A percentile compares a stretch with the other conserved stretches of the same genome.
These are phyloP conservation scores for Pseudorectes ferrugineus DNA, from an alignment of 2,113 vertebrate species.

Conservation along the genomic window DNA sequence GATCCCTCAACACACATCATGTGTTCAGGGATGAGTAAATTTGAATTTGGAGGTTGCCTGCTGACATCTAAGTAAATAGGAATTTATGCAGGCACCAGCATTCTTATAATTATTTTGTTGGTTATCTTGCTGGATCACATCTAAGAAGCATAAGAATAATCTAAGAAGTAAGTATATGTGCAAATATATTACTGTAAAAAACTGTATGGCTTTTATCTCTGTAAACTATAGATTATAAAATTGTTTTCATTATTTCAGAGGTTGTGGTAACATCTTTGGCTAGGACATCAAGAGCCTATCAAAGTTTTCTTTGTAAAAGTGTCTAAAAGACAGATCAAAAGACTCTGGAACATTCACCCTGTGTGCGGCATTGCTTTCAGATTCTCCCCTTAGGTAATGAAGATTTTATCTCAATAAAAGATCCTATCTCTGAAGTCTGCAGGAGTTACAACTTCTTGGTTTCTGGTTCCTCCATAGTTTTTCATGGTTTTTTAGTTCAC, in stretches of 20 bases:
- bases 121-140: slow-evolving; percentile 11
- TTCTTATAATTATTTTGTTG: slow-evolving; percentile 50
- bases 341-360: not conserved
- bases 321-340: not conserved
- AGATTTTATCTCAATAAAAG: not conserved
- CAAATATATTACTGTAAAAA: not conserved
- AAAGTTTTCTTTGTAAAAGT: not conserved
- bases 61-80: slow-evolving; percentile 68
- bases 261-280: not conserved
- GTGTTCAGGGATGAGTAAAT: slow-evolving; percentile 52
- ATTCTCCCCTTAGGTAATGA: not conserved
- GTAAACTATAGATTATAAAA: not conserved
- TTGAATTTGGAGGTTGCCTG: slow-evolving; percentile 59
- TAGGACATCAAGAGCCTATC: not conserved
- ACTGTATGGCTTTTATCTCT: not conserved
- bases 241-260: not conserved
- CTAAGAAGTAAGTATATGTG: not conserved
- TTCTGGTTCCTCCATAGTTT: not conserved
- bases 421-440: not conserved
- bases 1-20: slow-evolving; percentile 54
- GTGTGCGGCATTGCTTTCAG: not conserved
- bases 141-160: not conserved
- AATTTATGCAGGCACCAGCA: slow-evolving; percentile 49
- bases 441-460: not conserved
- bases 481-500: not conserved